Conservation (phyloP, 2,113 vertebrate species). For the Chaenocephalus aceratus region DNA sequence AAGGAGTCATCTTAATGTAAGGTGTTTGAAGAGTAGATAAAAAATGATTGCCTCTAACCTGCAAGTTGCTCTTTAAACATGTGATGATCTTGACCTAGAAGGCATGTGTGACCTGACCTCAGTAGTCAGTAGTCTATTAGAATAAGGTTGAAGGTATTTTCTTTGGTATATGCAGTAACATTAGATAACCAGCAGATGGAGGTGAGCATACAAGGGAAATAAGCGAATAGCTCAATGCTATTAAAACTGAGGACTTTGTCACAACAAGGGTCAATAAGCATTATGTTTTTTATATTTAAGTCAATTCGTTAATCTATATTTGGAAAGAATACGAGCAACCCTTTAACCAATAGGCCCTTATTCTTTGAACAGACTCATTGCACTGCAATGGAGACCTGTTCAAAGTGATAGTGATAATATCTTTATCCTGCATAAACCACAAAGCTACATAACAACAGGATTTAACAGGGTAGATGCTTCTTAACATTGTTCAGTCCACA, state of each 20-base stretch:
- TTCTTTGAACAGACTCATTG: too few relatives aligned
- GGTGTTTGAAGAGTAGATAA: too few relatives aligned
- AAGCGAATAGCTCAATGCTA: neutral
- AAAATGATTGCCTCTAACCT: too few relatives aligned
- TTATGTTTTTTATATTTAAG: too few relatives aligned
- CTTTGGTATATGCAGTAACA: constrained; percentile 9
- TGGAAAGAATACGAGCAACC: neutral
- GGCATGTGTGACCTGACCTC: neutral
- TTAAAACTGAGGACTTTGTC: neutral
- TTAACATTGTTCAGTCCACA: too few relatives aligned
- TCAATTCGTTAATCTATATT: neutral
- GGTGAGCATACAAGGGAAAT: constrained; percentile 4
- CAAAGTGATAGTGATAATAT: neutral
- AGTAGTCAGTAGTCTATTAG: neutral
- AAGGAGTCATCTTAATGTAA: too few relatives aligned
- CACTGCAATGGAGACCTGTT: neutral
- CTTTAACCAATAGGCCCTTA: neutral
- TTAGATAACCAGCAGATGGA: constrained; percentile 32
- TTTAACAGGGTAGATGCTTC: neutral
- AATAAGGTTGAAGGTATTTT: neutral
- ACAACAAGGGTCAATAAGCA: neutral
- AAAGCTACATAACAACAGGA: too few relatives aligned
- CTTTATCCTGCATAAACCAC: neutral
- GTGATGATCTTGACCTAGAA: too few relatives aligned
- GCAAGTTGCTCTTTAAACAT: too few relatives aligned